Conservation (phyloP, 2,113 vertebrate genomes). For the Hemiprocne comata region DNA sequence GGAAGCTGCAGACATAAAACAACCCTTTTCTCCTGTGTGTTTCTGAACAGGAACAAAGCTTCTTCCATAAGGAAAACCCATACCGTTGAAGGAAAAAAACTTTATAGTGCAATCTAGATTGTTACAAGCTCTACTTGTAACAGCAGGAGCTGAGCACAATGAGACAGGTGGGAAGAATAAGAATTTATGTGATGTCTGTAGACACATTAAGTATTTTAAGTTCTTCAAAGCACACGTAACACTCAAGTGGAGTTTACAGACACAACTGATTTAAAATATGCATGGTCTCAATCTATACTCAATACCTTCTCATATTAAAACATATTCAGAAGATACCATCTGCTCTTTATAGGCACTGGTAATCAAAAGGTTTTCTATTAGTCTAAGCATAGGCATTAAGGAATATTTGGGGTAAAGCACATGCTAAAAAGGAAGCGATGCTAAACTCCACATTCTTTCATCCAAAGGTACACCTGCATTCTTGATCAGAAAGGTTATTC, state of each 20-base stretch:
- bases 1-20: not conserved
- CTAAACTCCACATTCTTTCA: not conserved
- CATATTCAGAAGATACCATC: conserved; percentile 33
- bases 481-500: not conserved
- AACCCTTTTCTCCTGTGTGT: not conserved
- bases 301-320: conserved; percentile 28
- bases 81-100: conserved; percentile 30
- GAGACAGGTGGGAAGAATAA: conserved; percentile 47
- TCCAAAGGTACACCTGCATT: not conserved
- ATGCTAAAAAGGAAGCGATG: not conserved
- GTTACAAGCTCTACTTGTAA: conserved; percentile 41
- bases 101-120: conserved; percentile 53
- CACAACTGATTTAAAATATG: conserved; percentile 21
- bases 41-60: conserved; percentile 16
- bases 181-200: conserved; percentile 63
- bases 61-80: conserved; percentile 24
- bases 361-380: conserved; percentile 38
- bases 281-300: not conserved
- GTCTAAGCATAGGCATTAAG: conserved; percentile 13
- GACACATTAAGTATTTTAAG: conserved; percentile 49
- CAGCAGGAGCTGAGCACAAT: conserved; percentile 42
- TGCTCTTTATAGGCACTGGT: conserved; percentile 33
- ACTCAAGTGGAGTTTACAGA: conserved; percentile 46
- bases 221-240: conserved; percentile 64
- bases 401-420: not conserved